phyloP scores from a whole-genome alignment of 2,888 invertebrate species.

The Colostygia pectinataria region DNA sequence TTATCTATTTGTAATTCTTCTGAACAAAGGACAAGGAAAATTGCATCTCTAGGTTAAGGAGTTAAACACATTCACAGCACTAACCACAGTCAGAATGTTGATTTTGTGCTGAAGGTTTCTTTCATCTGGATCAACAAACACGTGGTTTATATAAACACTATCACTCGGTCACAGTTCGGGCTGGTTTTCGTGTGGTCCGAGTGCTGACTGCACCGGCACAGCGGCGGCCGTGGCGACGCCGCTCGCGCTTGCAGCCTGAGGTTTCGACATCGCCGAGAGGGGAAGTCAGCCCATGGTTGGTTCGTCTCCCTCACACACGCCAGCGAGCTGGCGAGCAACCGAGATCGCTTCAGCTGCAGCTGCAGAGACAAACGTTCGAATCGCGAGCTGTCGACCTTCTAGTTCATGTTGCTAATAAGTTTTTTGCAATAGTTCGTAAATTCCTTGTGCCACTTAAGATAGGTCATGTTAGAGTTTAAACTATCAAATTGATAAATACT shows the following conservation, averaged over 20 bases:
- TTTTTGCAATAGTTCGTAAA: slow-evolving; percentile 69
- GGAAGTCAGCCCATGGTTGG: slow-evolving; percentile 47
- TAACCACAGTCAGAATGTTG: slow-evolving; percentile 25
- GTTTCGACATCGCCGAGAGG: slow-evolving; percentile 70
- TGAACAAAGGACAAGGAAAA: background rate
- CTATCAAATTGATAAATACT: slow-evolving; percentile 13
- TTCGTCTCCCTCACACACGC: slow-evolving; percentile 58
- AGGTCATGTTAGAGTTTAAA: slow-evolving; percentile 18
- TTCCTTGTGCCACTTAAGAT: slow-evolving; percentile 59
- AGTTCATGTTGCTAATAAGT: slow-evolving; percentile 73
- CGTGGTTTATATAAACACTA: slow-evolving; percentile 62
- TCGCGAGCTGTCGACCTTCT: slow-evolving; percentile 73
- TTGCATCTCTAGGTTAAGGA: no score
- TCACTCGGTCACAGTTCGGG: slow-evolving; percentile 58
- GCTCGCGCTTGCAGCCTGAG: slow-evolving; percentile 65
- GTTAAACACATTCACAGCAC: slow-evolving; percentile 13
- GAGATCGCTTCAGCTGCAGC: slow-evolving; percentile 50
- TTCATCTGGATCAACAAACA: slow-evolving; percentile 49
- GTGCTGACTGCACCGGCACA: slow-evolving; percentile 47
- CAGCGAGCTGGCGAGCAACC: slow-evolving; percentile 18
- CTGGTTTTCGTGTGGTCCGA: slow-evolving; percentile 55
- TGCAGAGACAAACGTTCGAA: slow-evolving; percentile 45
- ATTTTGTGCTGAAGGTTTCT: slow-evolving; percentile 20
- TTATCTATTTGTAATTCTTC: background rate
- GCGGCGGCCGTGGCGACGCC: slow-evolving; percentile 41